Evolutionary conservation across 1,140 invertebrate genomes (phyloP).

Genomic region (Drosophila parvula): DNA sequence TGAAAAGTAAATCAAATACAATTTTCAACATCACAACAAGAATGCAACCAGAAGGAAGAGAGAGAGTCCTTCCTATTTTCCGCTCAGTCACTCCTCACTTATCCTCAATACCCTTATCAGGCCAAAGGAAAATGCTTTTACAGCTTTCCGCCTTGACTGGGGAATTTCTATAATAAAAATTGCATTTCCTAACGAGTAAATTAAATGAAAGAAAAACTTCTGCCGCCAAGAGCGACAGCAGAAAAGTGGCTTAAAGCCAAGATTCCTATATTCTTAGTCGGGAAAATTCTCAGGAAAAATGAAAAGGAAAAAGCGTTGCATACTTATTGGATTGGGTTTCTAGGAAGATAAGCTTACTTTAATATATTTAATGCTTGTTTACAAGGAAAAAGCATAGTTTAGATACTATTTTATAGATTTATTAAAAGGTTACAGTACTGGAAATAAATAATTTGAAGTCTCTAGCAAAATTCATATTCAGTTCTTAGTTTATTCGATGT

Average conservation of each 20-base stretch:
- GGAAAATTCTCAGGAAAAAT: background rate
- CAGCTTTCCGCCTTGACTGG: conserved; percentile 7
- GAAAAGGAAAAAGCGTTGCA: background rate
- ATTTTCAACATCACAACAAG: conserved; percentile 2
- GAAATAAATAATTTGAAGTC: background rate
- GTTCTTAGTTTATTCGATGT: too few species aligned
- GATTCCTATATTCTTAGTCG: conserved; percentile 2
- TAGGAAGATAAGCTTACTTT: background rate
- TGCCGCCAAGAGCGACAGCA: conserved; percentile 5
- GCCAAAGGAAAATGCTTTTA: conserved; percentile 31
- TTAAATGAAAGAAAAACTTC: conserved; percentile 54
- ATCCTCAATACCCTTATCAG: background rate
- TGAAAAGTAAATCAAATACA: conserved; percentile 13
- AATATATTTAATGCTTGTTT: background rate
- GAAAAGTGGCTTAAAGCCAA: conserved; percentile 57
- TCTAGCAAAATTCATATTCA: background rate
- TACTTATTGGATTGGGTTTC: background rate
- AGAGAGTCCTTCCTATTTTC: too few species aligned
- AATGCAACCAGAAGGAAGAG: conserved; percentile 6
- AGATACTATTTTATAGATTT: too few species aligned
- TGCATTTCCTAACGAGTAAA: conserved; percentile 71
- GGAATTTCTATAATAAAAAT: conserved; percentile 63
- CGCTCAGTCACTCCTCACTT: background rate
- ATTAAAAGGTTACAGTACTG: too few species aligned
- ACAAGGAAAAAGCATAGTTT: background rate